These are phyloP conservation scores for Toxostoma redivivum DNA, from an alignment of 2,113 vertebrate genomes.

Conservation along the genomic window DNA sequence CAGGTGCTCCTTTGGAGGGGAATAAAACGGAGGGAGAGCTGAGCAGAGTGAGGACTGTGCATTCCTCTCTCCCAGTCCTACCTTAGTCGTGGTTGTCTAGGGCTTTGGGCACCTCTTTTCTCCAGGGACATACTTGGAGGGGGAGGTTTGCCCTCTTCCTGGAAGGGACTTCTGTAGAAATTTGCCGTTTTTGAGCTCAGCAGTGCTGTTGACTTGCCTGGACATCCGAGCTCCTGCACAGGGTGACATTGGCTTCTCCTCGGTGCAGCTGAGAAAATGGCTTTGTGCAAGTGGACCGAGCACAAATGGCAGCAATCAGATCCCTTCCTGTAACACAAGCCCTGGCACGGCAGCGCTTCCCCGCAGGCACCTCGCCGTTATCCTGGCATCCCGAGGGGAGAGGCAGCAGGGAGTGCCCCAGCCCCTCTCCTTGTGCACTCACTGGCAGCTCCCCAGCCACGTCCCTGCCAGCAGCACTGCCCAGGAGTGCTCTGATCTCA, in stretches of 20 bases:
- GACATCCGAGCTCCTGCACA: not conserved
- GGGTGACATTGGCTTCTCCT: not conserved
- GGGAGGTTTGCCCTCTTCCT: not conserved
- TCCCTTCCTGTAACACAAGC: not conserved
- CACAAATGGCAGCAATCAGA: not conserved
- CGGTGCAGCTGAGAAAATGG: not conserved
- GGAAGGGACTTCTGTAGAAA: not conserved
- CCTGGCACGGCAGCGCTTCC: not conserved
- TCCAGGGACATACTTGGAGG: not conserved
- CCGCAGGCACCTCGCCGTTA: rapidly evolving
- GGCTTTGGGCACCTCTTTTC: not conserved
- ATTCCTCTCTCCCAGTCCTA: not conserved
- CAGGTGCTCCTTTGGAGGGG: not conserved
- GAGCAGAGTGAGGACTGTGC: not conserved
- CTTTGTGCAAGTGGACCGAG: not conserved
- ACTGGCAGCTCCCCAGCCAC: not conserved
- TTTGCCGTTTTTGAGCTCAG: not conserved
- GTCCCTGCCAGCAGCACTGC: not conserved
- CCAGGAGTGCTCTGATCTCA: rapidly evolving
- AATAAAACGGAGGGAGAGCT: not conserved
- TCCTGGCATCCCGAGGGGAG: rapidly evolving
- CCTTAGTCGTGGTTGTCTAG: not conserved
- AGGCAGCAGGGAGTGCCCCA: not conserved
- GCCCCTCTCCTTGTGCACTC: not conserved
- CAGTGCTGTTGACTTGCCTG: not conserved